Base-by-base conservation (phyloP, 35 echinoderm and acorn worm genomes). In the Patiria miniata region DNA sequence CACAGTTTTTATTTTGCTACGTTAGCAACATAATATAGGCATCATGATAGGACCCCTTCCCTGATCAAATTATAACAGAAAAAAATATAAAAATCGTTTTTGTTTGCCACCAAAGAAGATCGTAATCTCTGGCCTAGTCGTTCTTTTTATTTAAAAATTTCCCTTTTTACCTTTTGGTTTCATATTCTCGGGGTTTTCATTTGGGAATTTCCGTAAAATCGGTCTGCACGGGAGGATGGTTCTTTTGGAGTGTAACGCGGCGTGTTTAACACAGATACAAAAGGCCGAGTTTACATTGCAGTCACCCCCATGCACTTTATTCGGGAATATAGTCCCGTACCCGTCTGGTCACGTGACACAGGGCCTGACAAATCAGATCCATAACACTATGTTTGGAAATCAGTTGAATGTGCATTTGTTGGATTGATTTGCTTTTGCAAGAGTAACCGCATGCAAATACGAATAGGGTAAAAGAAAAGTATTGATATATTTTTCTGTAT, bases 221-320 rank as follows among this genome's bases (percentile, higher is more conserved):
- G 26, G 7, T 36, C 21, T 73, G 26, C 65, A 73, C 65, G 65
- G 19, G 26, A 47, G 65, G 34, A 36, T 73, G 29, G 34, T 16
- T 23, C 65, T 23, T 73, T 73, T 73, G 14, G 65, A 73, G 65
- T 73, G 29, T 32, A 73, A 30, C 65, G 1, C 65, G 14, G 26
- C 65, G 65, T 73, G 30, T 23, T 15, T 73, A 73, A 73, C 65
- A 32, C 65, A 36, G 26, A 73, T 30, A 73, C 29, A 73, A 73
- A 73, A 73, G 42, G 65, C 65, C 30, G 65, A 73, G 10, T 73
- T 28, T 73, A 23, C 0, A 30, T 73, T 47, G 42, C 4, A 47
- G 42, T 26, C 34, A 30, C 65, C 65, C 65, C 19, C 34, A 26
- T 73, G 65, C 65, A 73, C 65, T 73, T 73, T 73, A 26, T 30